A percentile compares a stretch with the other conserved stretches of the same genome.
Evolutionary conservation across 2,113 vertebrate species (phyloP).

Genomic region (Triplophysa siluroides): DNA sequence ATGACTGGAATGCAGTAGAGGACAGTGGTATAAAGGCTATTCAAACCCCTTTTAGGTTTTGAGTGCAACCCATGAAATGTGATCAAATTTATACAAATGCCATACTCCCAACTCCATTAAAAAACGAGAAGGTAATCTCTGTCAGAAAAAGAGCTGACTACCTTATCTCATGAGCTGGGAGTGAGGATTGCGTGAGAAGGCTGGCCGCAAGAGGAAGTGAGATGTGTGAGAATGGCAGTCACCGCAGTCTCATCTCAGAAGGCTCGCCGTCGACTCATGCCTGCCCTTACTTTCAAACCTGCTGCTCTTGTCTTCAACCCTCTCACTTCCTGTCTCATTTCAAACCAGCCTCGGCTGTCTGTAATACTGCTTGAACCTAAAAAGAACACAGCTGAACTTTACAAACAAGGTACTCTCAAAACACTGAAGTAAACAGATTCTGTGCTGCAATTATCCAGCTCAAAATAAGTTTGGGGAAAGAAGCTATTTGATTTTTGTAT

Average conservation of each 20-base stretch:
- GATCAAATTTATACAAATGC: neutral
- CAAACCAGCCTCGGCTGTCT: neutral
- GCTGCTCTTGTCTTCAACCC: constrained; percentile 41
- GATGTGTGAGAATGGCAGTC: constrained; percentile 50
- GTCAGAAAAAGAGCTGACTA: constrained; percentile 10
- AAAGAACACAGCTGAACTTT: neutral
- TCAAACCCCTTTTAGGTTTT: too few relatives aligned
- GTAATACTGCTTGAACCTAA: neutral
- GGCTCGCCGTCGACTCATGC: neutral
- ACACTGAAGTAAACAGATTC: neutral
- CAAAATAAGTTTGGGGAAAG: neutral
- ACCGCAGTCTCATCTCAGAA: constrained; percentile 45
- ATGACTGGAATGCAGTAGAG: neutral
- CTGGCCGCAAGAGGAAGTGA: constrained; percentile 47
- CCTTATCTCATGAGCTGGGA: constrained; percentile 20
- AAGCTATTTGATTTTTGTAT: too few relatives aligned
- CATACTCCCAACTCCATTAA: neutral
- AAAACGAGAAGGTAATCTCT: neutral
- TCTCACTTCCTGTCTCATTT: constrained; percentile 45
- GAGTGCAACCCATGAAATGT: too few relatives aligned
- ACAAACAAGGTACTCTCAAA: neutral
- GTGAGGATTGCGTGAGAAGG: constrained; percentile 52
- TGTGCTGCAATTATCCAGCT: too few relatives aligned
- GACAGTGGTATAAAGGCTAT: too few relatives aligned
- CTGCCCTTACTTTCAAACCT: constrained; percentile 38